Conservation (phyloP, 2,797 vertebrate genomes). For the Eulemur albifrons region DNA sequence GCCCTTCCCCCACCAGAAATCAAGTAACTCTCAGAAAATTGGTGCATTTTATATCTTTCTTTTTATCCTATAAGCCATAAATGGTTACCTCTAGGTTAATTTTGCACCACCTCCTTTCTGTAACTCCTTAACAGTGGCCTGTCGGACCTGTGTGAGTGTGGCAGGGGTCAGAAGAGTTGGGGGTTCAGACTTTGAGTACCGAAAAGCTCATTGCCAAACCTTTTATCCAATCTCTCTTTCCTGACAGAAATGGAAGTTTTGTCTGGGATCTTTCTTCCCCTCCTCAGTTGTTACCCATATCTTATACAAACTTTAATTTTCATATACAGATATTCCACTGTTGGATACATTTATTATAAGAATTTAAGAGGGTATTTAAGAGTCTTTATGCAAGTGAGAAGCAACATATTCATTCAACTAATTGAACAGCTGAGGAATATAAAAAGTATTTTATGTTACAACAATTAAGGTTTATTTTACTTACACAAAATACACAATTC, state of each 20-base stretch:
- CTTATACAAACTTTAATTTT: conserved; percentile 13
- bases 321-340: neutral
- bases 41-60: neutral
- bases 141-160: neutral
- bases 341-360: neutral
- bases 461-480: neutral
- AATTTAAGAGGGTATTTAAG: neutral
- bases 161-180: neutral
- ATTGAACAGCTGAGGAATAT: neutral
- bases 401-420: neutral
- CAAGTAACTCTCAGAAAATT: neutral
- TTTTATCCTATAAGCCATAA: neutral
- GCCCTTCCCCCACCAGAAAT: neutral
- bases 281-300: neutral
- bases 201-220: neutral
- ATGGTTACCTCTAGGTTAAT: neutral
- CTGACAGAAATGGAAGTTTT: conserved; percentile 23
- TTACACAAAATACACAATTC: neutral
- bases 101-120: neutral
- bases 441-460: neutral
- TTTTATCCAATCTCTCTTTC: neutral
- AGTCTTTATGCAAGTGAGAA: neutral
- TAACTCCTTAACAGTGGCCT: neutral
- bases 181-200: neutral
- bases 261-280: neutral